A percentile compares a stretch with the other conserved stretches of the same genome.
These are phyloP conservation scores for Potamilus streckersoni DNA, from an alignment of 1,140 invertebrate species.

Conservation along the genomic window DNA sequence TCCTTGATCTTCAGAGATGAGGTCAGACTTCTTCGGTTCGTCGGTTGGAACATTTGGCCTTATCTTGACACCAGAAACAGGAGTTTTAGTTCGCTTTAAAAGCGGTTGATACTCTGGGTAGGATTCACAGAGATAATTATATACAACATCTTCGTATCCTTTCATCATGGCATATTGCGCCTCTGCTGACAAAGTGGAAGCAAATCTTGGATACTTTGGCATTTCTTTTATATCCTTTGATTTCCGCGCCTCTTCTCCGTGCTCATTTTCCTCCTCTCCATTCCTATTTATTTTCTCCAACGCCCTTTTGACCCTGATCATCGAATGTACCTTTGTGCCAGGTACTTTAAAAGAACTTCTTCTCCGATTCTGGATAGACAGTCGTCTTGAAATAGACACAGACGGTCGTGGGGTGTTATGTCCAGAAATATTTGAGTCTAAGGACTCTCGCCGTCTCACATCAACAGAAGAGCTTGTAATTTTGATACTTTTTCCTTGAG, in stretches of 20 bases:
- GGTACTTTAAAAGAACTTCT: no score
- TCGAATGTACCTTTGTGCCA: no score
- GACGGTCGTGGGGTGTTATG: no score
- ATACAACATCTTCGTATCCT: constrained; percentile 60
- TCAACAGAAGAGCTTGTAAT: no score
- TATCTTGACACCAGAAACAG: constrained; percentile 19
- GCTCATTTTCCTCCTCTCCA: neutral
- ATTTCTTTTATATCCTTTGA: constrained; percentile 44
- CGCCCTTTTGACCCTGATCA: no score
- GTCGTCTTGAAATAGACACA: no score
- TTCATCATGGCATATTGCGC: constrained; percentile 62
- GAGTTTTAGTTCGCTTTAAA: constrained; percentile 49
- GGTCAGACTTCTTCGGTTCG: neutral
- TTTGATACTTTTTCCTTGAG: no score
- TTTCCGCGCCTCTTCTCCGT: constrained; percentile 29
- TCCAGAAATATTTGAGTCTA: no score
- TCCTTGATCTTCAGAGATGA: neutral
- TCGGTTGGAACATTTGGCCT: neutral
- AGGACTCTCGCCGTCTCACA: no score
- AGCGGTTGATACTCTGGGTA: constrained; percentile 38
- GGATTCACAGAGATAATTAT: constrained; percentile 34
- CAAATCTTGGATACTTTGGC: constrained; percentile 53
- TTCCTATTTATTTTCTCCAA: constrained; percentile 4
- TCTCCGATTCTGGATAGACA: no score
- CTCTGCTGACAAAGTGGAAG: constrained; percentile 52